These are phyloP conservation scores for Marmota flaviventris DNA, from an alignment of 2,113 vertebrate species.

Conservation along the genomic window DNA sequence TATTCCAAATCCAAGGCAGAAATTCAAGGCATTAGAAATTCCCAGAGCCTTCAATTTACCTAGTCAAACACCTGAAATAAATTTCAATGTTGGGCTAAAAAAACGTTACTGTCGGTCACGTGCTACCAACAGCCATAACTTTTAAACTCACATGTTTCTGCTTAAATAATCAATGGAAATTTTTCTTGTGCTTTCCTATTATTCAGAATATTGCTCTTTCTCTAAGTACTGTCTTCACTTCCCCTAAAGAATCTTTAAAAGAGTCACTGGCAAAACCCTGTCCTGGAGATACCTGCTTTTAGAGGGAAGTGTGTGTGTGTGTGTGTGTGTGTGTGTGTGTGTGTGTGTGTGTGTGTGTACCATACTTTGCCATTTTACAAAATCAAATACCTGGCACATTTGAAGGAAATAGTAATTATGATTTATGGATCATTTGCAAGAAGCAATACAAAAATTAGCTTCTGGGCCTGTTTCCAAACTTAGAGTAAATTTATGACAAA, in stretches of 20 bases:
- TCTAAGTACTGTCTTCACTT: constrained; percentile 36
- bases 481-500: constrained; percentile 85
- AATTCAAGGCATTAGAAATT: constrained; percentile 18
- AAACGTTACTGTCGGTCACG: constrained; percentile 38
- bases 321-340: not conserved
- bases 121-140: not conserved
- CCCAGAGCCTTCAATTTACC: constrained; percentile 59
- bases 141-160: constrained; percentile 56
- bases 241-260: constrained; percentile 57
- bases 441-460: constrained; percentile 82
- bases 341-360: not conserved
- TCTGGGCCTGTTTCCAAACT: constrained; percentile 80
- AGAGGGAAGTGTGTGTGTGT: not conserved
- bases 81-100: constrained; percentile 25
- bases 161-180: constrained; percentile 58
- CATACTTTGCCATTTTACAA: constrained; percentile 40
- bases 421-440: constrained; percentile 85
- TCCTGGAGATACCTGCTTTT: not conserved
- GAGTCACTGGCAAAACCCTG: not conserved
- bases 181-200: constrained; percentile 30
- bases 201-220: not conserved
- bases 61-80: not conserved
- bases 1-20: not conserved
- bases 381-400: constrained; percentile 76
- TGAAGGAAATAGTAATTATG: constrained; percentile 84